A percentile compares a stretch with the other conserved stretches of the same genome.
Evolutionary conservation across 2,797 vertebrate species (phyloP).

Genomic region (Labeo calbasu): DNA sequence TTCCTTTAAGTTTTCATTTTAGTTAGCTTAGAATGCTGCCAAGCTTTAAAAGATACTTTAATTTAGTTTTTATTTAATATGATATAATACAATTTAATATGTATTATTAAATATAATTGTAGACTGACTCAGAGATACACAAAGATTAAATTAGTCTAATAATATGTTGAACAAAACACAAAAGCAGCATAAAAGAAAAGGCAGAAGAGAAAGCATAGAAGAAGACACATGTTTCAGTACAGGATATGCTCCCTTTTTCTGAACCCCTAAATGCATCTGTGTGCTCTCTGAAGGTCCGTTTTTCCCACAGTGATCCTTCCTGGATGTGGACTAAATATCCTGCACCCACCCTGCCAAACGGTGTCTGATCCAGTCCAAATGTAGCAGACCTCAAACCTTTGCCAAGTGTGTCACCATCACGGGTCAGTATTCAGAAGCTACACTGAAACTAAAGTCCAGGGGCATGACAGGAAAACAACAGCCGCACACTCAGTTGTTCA

Average conservation of each 20-base stretch:
- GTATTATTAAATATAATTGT: background rate
- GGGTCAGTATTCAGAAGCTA: constrained; percentile 39
- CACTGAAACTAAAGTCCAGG: constrained; percentile 12
- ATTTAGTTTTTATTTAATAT: background rate
- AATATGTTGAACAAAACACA: constrained; percentile 4
- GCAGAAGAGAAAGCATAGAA: constrained; percentile 27
- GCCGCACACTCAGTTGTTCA: background rate
- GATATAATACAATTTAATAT: background rate
- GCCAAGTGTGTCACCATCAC: constrained; percentile 68
- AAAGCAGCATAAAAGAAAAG: constrained; percentile 20
- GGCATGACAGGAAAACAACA: constrained; percentile 10
- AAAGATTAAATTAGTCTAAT: background rate
- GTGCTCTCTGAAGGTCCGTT: constrained; percentile 33
- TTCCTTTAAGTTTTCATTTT: background rate
- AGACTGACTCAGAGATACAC: background rate
- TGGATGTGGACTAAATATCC: constrained; percentile 61
- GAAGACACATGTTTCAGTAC: constrained; percentile 51
- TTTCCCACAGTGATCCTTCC: constrained; percentile 60
- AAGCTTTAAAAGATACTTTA: background rate
- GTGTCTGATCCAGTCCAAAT: constrained; percentile 38
- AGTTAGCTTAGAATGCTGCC: background rate
- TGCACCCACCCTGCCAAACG: constrained; percentile 26
- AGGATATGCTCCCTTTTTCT: constrained; percentile 52
- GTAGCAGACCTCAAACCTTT: constrained; percentile 29
- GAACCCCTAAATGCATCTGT: constrained; percentile 9